Conservation (phyloP, 2,797 vertebrate genomes). For the Cynodonichthys magdalenae region DNA sequence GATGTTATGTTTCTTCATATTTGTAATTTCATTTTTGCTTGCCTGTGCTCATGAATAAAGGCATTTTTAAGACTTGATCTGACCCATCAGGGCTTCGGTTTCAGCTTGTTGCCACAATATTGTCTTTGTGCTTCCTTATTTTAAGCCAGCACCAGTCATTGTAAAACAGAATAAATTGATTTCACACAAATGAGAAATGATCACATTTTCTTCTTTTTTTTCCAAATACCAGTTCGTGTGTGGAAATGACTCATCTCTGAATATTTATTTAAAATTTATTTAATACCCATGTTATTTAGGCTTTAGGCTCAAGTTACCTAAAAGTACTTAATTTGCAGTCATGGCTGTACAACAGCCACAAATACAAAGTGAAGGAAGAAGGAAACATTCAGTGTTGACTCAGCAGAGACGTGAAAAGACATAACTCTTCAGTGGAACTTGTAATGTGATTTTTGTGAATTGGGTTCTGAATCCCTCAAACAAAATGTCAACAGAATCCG, state of each 20-base stretch:
- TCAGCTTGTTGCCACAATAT: not conserved
- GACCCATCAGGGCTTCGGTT: not conserved
- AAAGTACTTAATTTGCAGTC: not conserved
- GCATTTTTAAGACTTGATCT: not conserved
- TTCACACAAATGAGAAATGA: too few species aligned
- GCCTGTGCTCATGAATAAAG: not conserved
- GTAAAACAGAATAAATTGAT: not conserved
- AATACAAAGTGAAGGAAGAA: not conserved
- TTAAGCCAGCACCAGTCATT: not conserved
- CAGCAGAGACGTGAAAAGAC: slow-evolving; percentile 22
- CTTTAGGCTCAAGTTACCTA: not conserved
- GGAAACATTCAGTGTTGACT: slow-evolving; percentile 31
- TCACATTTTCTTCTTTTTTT: not conserved
- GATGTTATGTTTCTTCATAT: not conserved
- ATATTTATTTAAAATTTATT: not conserved
- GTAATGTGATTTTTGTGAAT: slow-evolving; percentile 42
- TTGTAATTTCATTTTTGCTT: not conserved
- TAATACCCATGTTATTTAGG: not conserved
- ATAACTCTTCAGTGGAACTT: slow-evolving; percentile 20
- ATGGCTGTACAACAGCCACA: too few species aligned
- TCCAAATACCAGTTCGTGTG: not conserved
- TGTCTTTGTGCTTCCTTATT: not conserved
- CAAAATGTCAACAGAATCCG: slow-evolving; percentile 56
- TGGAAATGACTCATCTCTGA: not conserved
- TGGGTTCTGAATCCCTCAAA: slow-evolving; percentile 47